phyloP scores from a whole-genome alignment of 2,797 vertebrate genomes.

The Prionace glauca region DNA sequence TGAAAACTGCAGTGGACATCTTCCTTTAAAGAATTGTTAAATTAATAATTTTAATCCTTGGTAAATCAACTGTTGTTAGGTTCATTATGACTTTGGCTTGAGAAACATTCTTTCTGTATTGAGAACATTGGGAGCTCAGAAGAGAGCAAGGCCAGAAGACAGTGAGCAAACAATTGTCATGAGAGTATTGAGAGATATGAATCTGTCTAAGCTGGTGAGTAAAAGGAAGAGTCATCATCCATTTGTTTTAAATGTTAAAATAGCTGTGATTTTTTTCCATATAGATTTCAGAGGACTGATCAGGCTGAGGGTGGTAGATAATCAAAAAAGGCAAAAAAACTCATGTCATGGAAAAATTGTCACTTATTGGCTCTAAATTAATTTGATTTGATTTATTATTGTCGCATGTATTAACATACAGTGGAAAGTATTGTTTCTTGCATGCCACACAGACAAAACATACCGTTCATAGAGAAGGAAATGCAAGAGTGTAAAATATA shows the following conservation, averaged over 20 bases:
- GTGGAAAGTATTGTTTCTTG: too few relatives aligned
- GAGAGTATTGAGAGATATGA: slow-evolving; percentile 66
- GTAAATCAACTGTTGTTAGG: slow-evolving; percentile 47
- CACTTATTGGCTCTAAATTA: neutral
- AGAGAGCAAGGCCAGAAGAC: slow-evolving; percentile 59
- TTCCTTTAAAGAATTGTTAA: neutral
- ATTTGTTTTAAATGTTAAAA: neutral
- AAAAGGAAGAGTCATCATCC: neutral
- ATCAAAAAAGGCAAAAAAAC: neutral
- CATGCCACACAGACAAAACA: too few relatives aligned
- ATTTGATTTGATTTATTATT: too few relatives aligned
- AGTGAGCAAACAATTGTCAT: slow-evolving; percentile 63
- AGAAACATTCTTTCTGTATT: slow-evolving; percentile 66
- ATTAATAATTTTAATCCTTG: neutral
- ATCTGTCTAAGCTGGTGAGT: slow-evolving; percentile 65
- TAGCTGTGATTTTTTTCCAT: neutral
- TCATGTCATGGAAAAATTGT: neutral
- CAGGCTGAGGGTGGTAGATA: neutral
- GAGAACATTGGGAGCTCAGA: slow-evolving; percentile 62
- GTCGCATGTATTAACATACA: too few relatives aligned
- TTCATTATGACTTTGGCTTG: slow-evolving; percentile 67
- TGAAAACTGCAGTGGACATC: neutral
- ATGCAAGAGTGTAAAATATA: too few relatives aligned
- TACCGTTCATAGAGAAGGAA: too few relatives aligned
- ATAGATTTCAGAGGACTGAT: neutral